These are phyloP conservation scores for Oligia fasciuncula DNA, from an alignment of 2,888 invertebrate species.

Conservation along the genomic window DNA sequence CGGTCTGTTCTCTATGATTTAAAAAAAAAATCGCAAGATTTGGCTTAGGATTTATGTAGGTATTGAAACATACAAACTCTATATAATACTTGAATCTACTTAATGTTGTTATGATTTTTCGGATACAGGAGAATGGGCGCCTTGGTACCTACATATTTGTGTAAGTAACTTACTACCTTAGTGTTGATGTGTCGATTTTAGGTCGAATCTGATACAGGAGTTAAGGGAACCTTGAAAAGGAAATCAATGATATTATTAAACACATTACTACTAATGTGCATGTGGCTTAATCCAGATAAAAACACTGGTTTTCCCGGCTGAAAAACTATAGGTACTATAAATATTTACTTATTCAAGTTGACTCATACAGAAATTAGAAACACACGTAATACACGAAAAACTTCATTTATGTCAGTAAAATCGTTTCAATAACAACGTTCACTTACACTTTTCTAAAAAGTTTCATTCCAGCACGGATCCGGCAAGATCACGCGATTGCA, in stretches of 20 bases:
- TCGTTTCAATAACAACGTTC: slow-evolving; percentile 15
- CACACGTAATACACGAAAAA: neutral
- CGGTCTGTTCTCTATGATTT: slow-evolving; percentile 1
- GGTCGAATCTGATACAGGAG: neutral
- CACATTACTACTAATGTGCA: neutral
- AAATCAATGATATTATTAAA: neutral
- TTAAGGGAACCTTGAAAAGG: neutral
- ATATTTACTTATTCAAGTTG: neutral
- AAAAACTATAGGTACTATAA: neutral
- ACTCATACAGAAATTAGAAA: neutral
- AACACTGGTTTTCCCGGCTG: neutral
- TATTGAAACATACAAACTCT: neutral
- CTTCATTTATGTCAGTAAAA: neutral
- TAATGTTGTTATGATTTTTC: neutral
- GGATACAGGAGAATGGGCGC: neutral
- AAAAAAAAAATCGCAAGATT: neutral
- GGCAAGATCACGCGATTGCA: slow-evolving; percentile 87
- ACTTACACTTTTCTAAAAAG: slow-evolving; percentile 62
- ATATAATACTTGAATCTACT: neutral
- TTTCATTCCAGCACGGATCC: slow-evolving; percentile 66
- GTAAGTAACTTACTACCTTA: neutral
- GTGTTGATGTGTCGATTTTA: neutral
- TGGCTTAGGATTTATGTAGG: neutral
- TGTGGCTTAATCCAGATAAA: neutral
- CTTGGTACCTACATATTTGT: neutral